Evolutionary conservation across 2,113 vertebrate species (phyloP).

Genomic region (Chaetodon auriga): DNA sequence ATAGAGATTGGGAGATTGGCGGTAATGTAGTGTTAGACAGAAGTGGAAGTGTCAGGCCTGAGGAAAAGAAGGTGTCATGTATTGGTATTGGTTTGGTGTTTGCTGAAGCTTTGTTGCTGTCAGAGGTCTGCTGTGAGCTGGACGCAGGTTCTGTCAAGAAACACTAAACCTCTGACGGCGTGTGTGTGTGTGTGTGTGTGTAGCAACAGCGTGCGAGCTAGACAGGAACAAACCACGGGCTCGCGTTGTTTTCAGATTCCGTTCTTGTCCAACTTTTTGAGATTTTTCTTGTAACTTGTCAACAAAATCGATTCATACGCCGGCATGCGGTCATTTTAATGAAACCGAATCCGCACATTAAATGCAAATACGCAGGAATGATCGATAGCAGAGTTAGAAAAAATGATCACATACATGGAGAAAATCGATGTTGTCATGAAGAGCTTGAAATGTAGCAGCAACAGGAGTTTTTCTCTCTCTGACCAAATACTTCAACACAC

Average conservation of each 20-base stretch:
- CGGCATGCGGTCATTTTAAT: neutral
- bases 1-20: conserved; percentile 28
- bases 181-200: conserved; percentile 2
- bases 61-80: conserved; percentile 15
- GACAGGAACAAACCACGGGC: neutral
- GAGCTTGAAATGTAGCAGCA: neutral
- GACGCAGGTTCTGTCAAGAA: conserved; percentile 19
- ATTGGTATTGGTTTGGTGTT: conserved; percentile 21
- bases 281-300: neutral
- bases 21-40: conserved; percentile 38
- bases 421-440: neutral
- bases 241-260: neutral
- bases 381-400: neutral
- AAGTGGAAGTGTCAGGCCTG: conserved; percentile 34
- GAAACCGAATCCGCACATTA: neutral
- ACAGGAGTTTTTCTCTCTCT: neutral
- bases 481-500: neutral
- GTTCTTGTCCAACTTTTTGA: neutral
- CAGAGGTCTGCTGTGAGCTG: neutral
- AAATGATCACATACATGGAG: neutral
- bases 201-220: neutral
- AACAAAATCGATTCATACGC: neutral
- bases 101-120: conserved; percentile 24
- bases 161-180: neutral
- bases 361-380: neutral